Base-by-base conservation (phyloP, 2,113 vertebrate genomes). In the Monopterus albus region DNA sequence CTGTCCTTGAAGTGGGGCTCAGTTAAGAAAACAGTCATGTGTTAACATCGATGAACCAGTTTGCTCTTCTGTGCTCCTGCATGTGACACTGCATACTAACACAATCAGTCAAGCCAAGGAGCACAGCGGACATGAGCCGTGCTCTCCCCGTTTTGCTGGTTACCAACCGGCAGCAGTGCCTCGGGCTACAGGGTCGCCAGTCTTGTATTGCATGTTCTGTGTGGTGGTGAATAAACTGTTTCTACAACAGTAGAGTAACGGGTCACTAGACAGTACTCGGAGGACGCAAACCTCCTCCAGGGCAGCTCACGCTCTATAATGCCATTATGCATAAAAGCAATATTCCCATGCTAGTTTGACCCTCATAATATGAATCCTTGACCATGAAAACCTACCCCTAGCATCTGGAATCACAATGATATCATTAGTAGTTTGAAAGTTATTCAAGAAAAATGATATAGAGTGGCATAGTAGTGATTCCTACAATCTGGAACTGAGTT, bases 71-170 rank as follows among this genome's bases (percentile, higher is more conserved):
- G 40, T n/a, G 65, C 75, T 50, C 58, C 47, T 53, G 66, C 3
- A 14, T 71, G 47, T 7, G 35, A 72, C 51, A 14, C 52, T 67
- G 47, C 61, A 63, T 43, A 29, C 46, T 57, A 62, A 62, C 64
- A 55, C 31, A 64, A 64, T 40, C 67, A 85, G 84, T 88, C 87
- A 87, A 82, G 70, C 69, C 80, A 52, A 85, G 88, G 87, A 82
- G 61, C 75, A 57, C 35, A 21, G 20, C 45, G 12, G 17, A 55
- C 57, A 46, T 80, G 78, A 88, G 60, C 21, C 42, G 47, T 60
- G 50, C 62, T 64, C 51, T 52, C 7, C 40, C 40, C 40, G 52
- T 58, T 65, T 79, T 18, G 47, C 52, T 8, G 3, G 42, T 67
- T 68, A 68, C 75, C 75, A 73, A 75, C 79, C 8, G 39, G 31